Conservation (phyloP, 2,888 invertebrate species). For the Eustalomyia histrio region DNA sequence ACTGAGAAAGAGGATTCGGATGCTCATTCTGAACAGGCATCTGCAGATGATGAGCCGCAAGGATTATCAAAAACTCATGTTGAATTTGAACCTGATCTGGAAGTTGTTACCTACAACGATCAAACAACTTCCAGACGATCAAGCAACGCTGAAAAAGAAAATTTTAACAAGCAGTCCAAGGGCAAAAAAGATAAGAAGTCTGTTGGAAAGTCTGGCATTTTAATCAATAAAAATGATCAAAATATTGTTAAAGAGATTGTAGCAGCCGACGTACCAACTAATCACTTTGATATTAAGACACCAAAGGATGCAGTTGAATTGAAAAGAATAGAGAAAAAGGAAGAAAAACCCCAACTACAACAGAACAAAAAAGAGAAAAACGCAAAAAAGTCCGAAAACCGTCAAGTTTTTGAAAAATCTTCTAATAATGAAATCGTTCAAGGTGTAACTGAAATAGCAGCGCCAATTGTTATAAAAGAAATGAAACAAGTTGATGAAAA, state of each 20-base stretch:
- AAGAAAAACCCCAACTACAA: constrained; percentile 66
- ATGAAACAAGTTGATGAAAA: constrained; percentile 71
- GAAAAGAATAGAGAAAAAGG: constrained; percentile 74
- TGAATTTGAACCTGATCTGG: constrained; percentile 77
- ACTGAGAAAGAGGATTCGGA: constrained; percentile 75
- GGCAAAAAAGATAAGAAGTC: constrained; percentile 74
- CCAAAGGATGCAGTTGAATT: constrained; percentile 87
- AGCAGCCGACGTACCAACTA: constrained; percentile 78
- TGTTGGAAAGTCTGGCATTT: constrained; percentile 73
- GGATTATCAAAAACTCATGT: constrained; percentile 76
- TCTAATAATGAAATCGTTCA: constrained; percentile 46
- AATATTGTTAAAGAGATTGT: constrained; percentile 69
- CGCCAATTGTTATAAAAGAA: constrained; percentile 71
- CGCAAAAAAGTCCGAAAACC: constrained; percentile 61
- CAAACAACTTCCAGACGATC: constrained; percentile 66
- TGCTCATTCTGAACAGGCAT: constrained; percentile 74
- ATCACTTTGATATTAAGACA: constrained; percentile 88
- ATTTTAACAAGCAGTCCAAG: constrained; percentile 67
- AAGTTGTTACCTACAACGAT: constrained; percentile 71
- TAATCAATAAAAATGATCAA: constrained; percentile 77
- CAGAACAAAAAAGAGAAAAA: constrained; percentile 68
- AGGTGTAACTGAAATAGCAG: constrained; percentile 66
- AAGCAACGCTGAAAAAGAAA: constrained; percentile 75
- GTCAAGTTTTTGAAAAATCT: constrained; percentile 40
- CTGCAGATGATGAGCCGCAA: constrained; percentile 70